phyloP scores from a whole-genome alignment of 2,113 vertebrate genomes.

The Hippocampus guttulatus region DNA sequence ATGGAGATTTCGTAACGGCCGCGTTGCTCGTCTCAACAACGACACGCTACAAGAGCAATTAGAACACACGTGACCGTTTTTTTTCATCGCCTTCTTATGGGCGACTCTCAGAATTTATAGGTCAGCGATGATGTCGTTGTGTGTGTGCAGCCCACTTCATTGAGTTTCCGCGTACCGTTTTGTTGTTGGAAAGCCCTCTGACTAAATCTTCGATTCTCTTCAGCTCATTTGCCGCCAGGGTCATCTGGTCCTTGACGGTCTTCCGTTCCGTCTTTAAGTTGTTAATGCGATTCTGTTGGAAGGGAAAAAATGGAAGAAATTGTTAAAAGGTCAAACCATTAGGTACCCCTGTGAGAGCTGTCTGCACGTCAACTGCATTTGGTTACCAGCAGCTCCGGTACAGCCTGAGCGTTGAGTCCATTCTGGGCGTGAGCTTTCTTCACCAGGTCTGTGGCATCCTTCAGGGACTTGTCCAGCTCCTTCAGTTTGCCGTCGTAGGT shows the following conservation, averaged over 20 bases:
- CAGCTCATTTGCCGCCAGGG: slow-evolving; percentile 73
- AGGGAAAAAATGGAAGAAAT: no score
- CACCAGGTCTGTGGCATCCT: slow-evolving; percentile 67
- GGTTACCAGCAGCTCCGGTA: slow-evolving; percentile 80
- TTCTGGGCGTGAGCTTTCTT: slow-evolving; percentile 81
- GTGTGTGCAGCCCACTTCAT: no score
- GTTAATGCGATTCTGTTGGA: slow-evolving; percentile 72
- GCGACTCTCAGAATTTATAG: no score
- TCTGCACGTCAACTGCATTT: background rate
- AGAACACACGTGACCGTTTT: no score
- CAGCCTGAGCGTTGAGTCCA: slow-evolving; percentile 68
- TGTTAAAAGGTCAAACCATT: background rate
- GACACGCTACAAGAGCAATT: no score
- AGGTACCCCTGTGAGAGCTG: background rate
- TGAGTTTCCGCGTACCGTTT: slow-evolving; percentile 72
- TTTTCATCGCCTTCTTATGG: no score
- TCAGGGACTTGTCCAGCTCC: slow-evolving; percentile 76
- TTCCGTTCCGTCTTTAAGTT: slow-evolving; percentile 72
- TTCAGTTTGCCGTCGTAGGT: slow-evolving; percentile 78
- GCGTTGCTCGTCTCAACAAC: no score
- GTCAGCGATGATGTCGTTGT: no score
- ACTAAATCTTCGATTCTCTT: slow-evolving; percentile 67
- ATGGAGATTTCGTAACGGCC: no score
- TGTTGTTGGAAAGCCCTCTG: slow-evolving; percentile 74
- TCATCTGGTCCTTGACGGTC: slow-evolving; percentile 67